Conservation (phyloP, 2,113 vertebrate species). For the Anhinga rufa region DNA sequence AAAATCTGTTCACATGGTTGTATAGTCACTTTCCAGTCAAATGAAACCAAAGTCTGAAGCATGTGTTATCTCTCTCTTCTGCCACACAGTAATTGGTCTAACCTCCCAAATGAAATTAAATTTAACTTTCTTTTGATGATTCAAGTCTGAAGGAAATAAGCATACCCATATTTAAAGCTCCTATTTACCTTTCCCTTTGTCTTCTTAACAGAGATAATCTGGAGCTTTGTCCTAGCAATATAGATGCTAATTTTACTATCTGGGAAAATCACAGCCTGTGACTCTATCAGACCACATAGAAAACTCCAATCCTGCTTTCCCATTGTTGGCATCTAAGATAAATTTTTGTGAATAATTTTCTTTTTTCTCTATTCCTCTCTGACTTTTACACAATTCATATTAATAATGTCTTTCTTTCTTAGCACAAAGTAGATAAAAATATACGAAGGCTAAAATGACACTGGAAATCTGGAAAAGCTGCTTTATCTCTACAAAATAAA, state of each 20-base stretch:
- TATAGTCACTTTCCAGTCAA: background rate
- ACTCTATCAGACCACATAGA: background rate
- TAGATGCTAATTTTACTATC: conserved; percentile 27
- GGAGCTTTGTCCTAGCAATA: conserved; percentile 7
- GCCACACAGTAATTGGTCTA: background rate
- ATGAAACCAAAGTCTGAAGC: background rate
- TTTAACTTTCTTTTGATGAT: conserved; percentile 25
- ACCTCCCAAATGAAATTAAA: conserved; percentile 17
- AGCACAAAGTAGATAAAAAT: background rate
- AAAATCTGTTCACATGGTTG: background rate
- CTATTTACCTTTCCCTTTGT: conserved; percentile 17
- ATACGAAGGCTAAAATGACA: background rate
- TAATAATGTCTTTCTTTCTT: background rate
- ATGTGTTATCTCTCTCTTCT: background rate
- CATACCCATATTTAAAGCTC: background rate
- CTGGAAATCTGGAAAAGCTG: background rate
- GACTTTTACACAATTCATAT: background rate
- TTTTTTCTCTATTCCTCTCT: background rate
- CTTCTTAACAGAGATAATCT: background rate
- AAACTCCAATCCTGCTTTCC: background rate
- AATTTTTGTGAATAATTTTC: background rate
- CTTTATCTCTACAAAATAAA: background rate
- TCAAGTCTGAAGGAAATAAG: conserved; percentile 8
- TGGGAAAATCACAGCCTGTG: background rate
- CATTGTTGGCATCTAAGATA: background rate